A percentile compares a stretch with the other conserved stretches of the same genome.
Conservation (phyloP, 2,113 vertebrate species). For the Willisornis vidua region DNA sequence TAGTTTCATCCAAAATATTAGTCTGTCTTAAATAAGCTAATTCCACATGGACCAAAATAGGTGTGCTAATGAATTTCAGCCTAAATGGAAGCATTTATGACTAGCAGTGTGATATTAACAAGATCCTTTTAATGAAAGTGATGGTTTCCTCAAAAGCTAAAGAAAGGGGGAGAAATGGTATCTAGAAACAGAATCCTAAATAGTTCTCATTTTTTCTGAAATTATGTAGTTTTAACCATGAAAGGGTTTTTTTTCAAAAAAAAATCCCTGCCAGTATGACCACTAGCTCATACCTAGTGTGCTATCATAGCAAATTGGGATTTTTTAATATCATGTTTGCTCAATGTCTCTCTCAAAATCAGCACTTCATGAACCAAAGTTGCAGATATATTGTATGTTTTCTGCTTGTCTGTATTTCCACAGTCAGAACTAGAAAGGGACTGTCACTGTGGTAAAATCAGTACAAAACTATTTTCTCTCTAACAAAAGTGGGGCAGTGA, state of each 20-base stretch:
- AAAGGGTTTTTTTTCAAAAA: not conserved
- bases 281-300: not conserved
- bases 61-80: not conserved
- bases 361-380: not conserved
- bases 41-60: conserved; percentile 11
- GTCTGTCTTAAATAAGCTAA: conserved; percentile 26
- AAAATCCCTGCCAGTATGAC: not conserved
- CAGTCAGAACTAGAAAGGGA: not conserved
- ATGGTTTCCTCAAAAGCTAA: not conserved
- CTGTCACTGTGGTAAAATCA: not conserved
- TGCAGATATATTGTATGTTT: not conserved
- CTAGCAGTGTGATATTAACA: not conserved
- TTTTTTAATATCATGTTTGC: not conserved
- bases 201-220: not conserved
- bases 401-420: not conserved
- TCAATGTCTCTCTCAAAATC: not conserved
- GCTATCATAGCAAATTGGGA: not conserved
- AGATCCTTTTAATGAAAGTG: not conserved
- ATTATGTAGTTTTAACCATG: not conserved
- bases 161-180: not conserved
- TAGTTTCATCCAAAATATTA: conserved; percentile 18
- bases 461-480: not conserved
- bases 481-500: not conserved
- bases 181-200: not conserved
- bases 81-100: not conserved